A percentile compares a stretch with the other conserved stretches of the same genome.
These are phyloP conservation scores for Chironomus striatipennis DNA, from an alignment of 1,140 invertebrate genomes.

Conservation along the genomic window DNA sequence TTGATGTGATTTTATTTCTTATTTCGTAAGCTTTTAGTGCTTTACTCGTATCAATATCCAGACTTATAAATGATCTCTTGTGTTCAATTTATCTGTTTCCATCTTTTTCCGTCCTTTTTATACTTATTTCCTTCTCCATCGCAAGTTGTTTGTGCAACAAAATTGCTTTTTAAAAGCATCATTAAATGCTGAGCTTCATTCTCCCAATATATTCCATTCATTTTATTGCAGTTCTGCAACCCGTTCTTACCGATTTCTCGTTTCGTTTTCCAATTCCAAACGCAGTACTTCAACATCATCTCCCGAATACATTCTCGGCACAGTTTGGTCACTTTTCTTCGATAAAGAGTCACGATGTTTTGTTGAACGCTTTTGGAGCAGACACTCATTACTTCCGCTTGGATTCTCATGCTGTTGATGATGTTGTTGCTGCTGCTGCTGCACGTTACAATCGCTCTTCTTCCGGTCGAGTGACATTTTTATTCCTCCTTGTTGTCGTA, in stretches of 20 bases:
- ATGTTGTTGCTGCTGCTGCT: conserved; percentile 5
- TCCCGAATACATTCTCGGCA: neutral
- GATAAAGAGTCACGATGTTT: conserved; percentile 1
- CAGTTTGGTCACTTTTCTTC: conserved; percentile 11
- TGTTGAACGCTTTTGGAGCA: conserved; percentile 16
- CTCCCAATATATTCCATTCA: neutral
- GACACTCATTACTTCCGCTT: conserved; percentile 20
- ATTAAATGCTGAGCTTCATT: conserved; percentile 7
- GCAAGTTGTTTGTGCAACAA: neutral
- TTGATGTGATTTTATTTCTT: too few species aligned
- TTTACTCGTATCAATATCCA: neutral
- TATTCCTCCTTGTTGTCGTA: neutral
- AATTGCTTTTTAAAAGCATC: conserved; percentile 13
- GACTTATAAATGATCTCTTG: conserved; percentile 8
- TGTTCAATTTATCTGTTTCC: conserved; percentile 1
- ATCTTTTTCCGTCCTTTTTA: neutral
- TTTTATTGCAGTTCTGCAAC: too few species aligned
- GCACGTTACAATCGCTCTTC: conserved; percentile 15
- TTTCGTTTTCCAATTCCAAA: conserved; percentile 17
- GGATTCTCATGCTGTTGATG: neutral
- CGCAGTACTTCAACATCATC: conserved; percentile 15
- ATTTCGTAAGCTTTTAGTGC: too few species aligned
- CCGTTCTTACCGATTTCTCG: conserved; percentile 22
- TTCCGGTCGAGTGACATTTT: conserved; percentile 20
- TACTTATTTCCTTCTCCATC: neutral